Conservation (phyloP, 2,113 vertebrate genomes). For the Axis porcinus region DNA sequence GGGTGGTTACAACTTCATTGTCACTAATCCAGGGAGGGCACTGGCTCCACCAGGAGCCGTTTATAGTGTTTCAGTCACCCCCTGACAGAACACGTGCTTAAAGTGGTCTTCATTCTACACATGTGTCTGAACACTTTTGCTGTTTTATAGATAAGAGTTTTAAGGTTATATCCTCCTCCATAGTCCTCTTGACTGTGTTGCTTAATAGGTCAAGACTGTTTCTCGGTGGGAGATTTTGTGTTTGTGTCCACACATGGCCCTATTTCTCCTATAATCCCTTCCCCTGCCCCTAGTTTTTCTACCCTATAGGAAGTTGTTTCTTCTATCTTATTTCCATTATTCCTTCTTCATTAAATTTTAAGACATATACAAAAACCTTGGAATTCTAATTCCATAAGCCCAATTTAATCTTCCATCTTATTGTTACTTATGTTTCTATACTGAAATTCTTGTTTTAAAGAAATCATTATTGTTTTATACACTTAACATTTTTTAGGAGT, state of each 20-base stretch:
- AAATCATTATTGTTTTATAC: background rate
- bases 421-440: background rate
- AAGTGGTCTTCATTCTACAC: background rate
- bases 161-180: too few species aligned
- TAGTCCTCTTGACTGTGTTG: background rate
- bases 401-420: background rate
- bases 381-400: background rate
- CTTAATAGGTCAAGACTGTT: background rate
- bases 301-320: background rate
- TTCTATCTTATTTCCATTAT: background rate
- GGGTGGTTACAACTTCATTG: too few species aligned
- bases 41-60: background rate
- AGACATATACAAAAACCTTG: background rate
- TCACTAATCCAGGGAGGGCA: too few species aligned
- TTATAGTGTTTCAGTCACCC: background rate
- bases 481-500: background rate
- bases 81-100: background rate
- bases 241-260: background rate
- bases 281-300: background rate
- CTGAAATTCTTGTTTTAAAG: background rate
- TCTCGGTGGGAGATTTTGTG: background rate
- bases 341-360: background rate
- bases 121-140: background rate
- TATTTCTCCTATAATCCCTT: background rate
- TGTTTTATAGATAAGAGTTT: background rate